A percentile compares a stretch with the other conserved stretches of the same genome.
Conservation (phyloP, 2,113 vertebrate genomes). For the Okapia johnstoni region DNA sequence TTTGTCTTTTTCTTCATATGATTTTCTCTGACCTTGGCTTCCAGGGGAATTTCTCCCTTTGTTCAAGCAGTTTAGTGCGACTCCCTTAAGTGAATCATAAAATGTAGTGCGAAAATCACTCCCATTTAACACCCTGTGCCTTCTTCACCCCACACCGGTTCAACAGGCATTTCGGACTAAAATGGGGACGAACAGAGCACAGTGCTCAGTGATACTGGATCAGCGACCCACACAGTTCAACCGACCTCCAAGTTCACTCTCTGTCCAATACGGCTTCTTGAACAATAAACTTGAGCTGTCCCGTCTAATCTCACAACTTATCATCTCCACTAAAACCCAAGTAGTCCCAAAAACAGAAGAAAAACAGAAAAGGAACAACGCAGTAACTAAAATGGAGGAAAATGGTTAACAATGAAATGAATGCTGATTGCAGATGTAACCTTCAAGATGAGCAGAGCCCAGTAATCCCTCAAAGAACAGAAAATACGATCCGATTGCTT, state of each 20-base stretch:
- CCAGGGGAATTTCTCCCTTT: neutral
- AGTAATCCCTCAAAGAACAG: slow-evolving; percentile 50
- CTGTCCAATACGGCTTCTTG: neutral
- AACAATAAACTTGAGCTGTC: neutral
- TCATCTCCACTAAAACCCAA: neutral
- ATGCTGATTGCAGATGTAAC: slow-evolving; percentile 56
- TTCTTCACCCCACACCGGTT: neutral
- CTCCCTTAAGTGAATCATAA: neutral
- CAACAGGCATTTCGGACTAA: neutral
- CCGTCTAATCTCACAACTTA: neutral
- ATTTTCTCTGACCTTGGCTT: neutral
- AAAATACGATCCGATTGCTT: slow-evolving; percentile 37
- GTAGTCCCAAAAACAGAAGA: neutral
- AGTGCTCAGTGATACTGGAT: neutral
- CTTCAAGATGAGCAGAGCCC: slow-evolving; percentile 35
- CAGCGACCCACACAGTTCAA: neutral
- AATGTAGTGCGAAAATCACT: neutral
- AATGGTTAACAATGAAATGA: slow-evolving; percentile 50
- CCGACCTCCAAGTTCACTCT: neutral
- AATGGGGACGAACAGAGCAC: neutral
- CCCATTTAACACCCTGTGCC: neutral
- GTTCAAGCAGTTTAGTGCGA: neutral
- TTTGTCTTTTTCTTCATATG: neutral
- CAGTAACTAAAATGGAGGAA: slow-evolving; percentile 11
- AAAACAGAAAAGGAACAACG: neutral